phyloP scores from a whole-genome alignment of 1,140 invertebrate genomes.

The Procambarus clarkii region DNA sequence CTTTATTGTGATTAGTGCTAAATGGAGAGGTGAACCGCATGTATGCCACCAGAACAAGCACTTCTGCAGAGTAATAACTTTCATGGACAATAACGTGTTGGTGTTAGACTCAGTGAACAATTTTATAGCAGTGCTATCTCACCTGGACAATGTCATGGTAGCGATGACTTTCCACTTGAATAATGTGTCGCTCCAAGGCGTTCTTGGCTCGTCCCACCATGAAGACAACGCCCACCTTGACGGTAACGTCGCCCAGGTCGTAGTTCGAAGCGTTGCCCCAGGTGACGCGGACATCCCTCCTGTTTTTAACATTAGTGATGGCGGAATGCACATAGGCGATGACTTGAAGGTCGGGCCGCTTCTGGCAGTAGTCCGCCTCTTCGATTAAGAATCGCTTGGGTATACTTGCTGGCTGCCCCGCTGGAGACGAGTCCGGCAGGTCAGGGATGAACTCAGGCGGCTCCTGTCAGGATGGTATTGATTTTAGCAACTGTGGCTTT shows the following conservation, averaged over 20 bases:
- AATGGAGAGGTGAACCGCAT: too few species aligned
- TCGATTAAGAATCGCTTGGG: conserved; percentile 44
- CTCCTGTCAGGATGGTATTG: neutral
- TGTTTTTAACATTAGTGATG: conserved; percentile 34
- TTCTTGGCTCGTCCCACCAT: conserved; percentile 57
- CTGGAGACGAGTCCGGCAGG: neutral
- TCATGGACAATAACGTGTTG: too few species aligned
- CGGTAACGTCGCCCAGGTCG: neutral
- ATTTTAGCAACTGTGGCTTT: too few species aligned
- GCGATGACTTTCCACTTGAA: conserved; percentile 7
- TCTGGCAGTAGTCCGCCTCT: conserved; percentile 39
- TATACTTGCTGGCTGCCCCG: neutral
- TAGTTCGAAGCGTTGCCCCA: conserved; percentile 34
- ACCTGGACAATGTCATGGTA: conserved; percentile 66
- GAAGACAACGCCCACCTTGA: conserved; percentile 31
- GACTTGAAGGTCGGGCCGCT: conserved; percentile 42
- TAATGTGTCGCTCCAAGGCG: conserved; percentile 24
- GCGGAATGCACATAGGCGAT: conserved; percentile 63
- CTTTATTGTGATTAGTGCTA: too few species aligned
- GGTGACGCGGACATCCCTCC: conserved; percentile 28
- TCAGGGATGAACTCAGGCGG: neutral
- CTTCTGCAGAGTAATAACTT: too few species aligned
- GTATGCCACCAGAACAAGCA: too few species aligned
- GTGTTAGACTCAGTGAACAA: too few species aligned
- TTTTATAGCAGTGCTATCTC: too few species aligned